Evolutionary conservation across 2,113 vertebrate genomes (phyloP), one percentile per base, ranked within the genome.

Genomic region (Bubo scandiacus): DNA sequence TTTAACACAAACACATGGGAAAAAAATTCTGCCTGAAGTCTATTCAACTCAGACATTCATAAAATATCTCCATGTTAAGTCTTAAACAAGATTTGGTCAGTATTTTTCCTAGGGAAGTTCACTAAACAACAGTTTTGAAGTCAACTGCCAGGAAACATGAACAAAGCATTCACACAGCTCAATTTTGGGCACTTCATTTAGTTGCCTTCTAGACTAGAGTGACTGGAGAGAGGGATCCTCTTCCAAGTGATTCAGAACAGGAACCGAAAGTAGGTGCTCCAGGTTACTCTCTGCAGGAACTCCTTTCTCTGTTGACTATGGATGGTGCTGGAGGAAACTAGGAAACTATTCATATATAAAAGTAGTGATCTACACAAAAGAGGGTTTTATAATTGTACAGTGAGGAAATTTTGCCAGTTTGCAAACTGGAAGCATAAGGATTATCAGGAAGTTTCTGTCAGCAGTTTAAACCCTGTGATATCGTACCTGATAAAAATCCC

Each of bases 241-340:
- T 43, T 75, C 54, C 27, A 43, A n/a, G 5, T 21, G 36, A 23
- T 42, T 9, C 34, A 52, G 79, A 52, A 12, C 9, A 67, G 49
- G 12, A 72, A 26, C 3, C 1, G 1, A 30, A 26, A 1, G 27
- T 6, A 59, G 7, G 9, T 42, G 51, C 13, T 73, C 34, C 1
- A 1, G 68, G 54, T 4, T 57, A 11, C 51, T 45, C 22, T 45
- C 70, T 32, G 8, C 16, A 63, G 55, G 29, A 82, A 2, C 16
- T 47, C 11, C 32, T 75, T 81, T 65, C n/a, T 59, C 23, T 40
- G 0, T 16, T 25, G 40, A 16, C 12, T 49, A 32, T 8, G 49
- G 40, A 25, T 25, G 7, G 9, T 79, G 43, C 38, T 54, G n/a
- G 52, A 65, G 55, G 21, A 63, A 23, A 47, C 12, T 4, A 51